phyloP scores from a whole-genome alignment of 2,888 invertebrate species.

The Uropetala carovei region DNA sequence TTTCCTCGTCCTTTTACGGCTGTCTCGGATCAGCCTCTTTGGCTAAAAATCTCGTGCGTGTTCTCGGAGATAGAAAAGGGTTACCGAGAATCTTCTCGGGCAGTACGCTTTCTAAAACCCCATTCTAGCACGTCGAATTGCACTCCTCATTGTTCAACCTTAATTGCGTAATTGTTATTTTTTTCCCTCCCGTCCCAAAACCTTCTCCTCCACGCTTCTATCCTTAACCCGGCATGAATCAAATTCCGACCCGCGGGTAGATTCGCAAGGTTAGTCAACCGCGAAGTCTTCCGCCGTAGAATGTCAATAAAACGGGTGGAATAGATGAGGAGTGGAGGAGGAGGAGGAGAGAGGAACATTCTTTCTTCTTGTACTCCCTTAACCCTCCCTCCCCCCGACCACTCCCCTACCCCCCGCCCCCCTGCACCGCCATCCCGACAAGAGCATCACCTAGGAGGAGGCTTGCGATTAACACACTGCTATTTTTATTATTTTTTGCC shows the following conservation, averaged over 20 bases:
- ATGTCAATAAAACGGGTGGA: slow-evolving; percentile 55
- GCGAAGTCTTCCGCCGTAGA: slow-evolving; percentile 46
- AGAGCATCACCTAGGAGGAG: background rate
- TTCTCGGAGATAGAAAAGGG: background rate
- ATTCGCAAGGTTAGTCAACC: slow-evolving; percentile 62
- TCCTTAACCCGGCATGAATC: slow-evolving; percentile 27
- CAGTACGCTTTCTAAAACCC: background rate
- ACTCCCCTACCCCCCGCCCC: background rate
- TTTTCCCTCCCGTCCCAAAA: background rate
- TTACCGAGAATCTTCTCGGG: background rate
- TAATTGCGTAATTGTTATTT: slow-evolving; percentile 24
- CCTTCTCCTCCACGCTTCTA: background rate
- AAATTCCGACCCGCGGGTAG: slow-evolving; percentile 45
- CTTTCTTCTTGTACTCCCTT: background rate
- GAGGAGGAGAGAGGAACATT: background rate
- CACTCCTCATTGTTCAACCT: background rate
- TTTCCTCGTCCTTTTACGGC: slow-evolving; percentile 1
- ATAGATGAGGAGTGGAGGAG: background rate
- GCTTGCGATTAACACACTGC: background rate
- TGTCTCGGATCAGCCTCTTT: background rate
- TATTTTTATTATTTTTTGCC: background rate
- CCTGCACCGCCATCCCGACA: background rate
- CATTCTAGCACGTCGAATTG: background rate
- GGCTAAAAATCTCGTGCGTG: background rate
- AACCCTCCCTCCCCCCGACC: background rate